A percentile compares a stretch with the other conserved stretches of the same genome.
These are phyloP conservation scores for Papilio elwesi DNA, from an alignment of 2,888 invertebrate genomes.

Conservation along the genomic window DNA sequence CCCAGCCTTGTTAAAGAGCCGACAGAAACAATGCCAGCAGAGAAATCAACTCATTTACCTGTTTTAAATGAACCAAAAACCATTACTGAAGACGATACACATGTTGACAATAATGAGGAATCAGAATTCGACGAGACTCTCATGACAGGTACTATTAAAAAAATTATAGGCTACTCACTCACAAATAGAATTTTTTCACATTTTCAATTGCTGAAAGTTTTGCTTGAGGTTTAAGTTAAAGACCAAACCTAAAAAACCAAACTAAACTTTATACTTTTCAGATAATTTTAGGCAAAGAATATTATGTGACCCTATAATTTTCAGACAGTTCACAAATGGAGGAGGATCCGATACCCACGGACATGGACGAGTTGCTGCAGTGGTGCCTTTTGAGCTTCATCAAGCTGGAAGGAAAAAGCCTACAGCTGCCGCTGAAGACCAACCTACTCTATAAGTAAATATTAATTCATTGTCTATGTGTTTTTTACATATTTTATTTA, in stretches of 20 bases:
- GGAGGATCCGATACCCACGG: conserved; percentile 63
- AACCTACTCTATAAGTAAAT: conserved; percentile 92
- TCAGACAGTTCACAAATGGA: conserved; percentile 53
- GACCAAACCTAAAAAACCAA: too few relatives aligned
- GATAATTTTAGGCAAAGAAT: not conserved
- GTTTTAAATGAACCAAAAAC: conserved; percentile 54
- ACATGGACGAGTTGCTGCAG: conserved; percentile 89
- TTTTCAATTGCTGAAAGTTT: too few relatives aligned
- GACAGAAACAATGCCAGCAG: not conserved
- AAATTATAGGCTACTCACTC: too few relatives aligned
- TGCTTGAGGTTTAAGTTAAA: too few relatives aligned
- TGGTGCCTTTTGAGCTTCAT: conserved; percentile 92
- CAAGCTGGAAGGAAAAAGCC: conserved; percentile 88
- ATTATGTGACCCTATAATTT: conserved; percentile 38
- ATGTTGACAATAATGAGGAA: conserved; percentile 46
- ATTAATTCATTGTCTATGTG: too few relatives aligned
- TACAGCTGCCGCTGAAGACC: conserved; percentile 90
- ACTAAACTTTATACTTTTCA: too few relatives aligned
- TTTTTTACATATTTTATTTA: too few relatives aligned
- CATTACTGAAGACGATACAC: conserved; percentile 49
- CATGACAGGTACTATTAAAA: conserved; percentile 42
- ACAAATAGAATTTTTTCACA: too few relatives aligned
- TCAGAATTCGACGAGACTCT: conserved; percentile 44
- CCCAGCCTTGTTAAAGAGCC: conserved; percentile 59
- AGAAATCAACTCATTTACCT: conserved; percentile 34